phyloP scores from a whole-genome alignment of 2,888 invertebrate species.

The Polymixis lichenea region DNA sequence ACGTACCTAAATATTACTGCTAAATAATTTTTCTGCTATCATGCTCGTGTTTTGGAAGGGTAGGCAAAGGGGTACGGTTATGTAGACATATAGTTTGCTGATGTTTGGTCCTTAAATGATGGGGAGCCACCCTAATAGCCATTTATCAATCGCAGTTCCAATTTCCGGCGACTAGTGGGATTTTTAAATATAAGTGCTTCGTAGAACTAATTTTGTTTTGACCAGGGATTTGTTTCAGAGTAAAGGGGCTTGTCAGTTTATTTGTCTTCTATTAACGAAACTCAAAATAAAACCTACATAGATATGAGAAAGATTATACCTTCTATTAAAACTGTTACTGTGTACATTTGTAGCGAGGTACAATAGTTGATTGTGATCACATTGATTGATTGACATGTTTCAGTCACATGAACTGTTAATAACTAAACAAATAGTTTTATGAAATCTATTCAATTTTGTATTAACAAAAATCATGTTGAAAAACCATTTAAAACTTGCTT shows the following conservation, averaged over 20 bases:
- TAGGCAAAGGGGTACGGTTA: conserved; percentile 1
- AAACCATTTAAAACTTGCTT: neutral
- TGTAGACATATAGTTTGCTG: conserved; percentile 26
- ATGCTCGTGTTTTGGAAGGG: neutral
- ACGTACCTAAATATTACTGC: conserved; percentile 30
- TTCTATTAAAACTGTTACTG: too few species aligned
- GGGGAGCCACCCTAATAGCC: conserved; percentile 28
- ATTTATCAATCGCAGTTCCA: conserved; percentile 46
- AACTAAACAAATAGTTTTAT: neutral
- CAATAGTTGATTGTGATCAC: neutral
- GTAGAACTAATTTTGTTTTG: conserved; percentile 19
- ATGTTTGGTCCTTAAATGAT: conserved; percentile 34
- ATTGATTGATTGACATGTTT: neutral
- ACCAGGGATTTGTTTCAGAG: conserved; percentile 9
- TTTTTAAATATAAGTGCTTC: conserved; percentile 18
- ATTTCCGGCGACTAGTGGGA: conserved; percentile 33
- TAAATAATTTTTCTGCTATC: neutral
- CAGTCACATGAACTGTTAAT: neutral
- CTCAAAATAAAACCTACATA: neutral
- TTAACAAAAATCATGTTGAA: neutral
- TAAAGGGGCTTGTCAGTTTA: neutral
- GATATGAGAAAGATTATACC: neutral
- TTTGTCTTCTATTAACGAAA: neutral
- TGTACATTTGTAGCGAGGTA: neutral
- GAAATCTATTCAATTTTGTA: neutral